Conservation (phyloP, 37 sponge, comb jelly and placozoan species). For the Axinella damicornis region DNA sequence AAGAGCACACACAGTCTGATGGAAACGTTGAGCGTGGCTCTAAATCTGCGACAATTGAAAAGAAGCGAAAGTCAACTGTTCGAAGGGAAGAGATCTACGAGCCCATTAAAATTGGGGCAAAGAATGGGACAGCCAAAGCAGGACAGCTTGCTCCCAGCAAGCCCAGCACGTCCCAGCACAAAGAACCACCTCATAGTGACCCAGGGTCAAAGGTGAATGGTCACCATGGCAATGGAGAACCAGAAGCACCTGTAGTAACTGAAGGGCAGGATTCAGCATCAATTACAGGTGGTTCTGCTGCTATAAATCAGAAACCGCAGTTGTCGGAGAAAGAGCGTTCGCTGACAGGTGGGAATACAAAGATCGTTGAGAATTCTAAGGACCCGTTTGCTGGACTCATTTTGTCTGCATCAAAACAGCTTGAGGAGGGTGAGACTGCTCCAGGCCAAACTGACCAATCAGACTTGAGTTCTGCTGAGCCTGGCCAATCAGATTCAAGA, state of each 20-base stretch:
- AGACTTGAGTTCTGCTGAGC: no score
- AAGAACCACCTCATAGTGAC: no score
- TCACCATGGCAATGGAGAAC: no score
- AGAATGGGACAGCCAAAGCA: background rate
- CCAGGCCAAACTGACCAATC: no score
- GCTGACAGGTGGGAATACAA: background rate
- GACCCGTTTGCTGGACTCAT: constrained; percentile 70
- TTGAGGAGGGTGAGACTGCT: background rate
- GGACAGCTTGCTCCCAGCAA: background rate
- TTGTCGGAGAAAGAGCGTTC: background rate
- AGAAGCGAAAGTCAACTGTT: background rate
- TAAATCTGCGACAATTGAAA: background rate
- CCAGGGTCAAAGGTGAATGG: no score
- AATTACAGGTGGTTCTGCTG: background rate
- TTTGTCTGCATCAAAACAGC: constrained; percentile 26
- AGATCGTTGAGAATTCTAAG: background rate
- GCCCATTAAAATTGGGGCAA: background rate
- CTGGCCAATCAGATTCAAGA: background rate
- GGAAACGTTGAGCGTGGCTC: no score
- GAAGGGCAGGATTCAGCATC: background rate
- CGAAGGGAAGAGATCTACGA: constrained; percentile 12
- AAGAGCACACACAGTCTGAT: no score
- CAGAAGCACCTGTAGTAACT: no score
- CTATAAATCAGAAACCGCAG: no score
- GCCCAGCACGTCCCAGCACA: no score